Base-by-base conservation (phyloP, 1,140 invertebrate species). In the Tetraneura akinire region DNA sequence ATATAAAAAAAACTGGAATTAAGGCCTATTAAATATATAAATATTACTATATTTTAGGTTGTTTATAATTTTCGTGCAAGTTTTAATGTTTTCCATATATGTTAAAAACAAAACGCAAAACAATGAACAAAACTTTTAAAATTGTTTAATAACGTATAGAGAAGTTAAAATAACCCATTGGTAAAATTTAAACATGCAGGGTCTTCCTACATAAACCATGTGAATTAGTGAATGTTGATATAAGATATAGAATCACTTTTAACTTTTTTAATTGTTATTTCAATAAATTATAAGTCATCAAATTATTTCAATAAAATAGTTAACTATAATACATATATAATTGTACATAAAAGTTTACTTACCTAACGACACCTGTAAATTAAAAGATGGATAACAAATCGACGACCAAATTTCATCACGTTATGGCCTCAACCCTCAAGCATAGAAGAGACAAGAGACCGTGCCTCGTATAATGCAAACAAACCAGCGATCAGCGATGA, bases 401-500 rank as follows among this genome's bases (percentile, higher is more conserved):
- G 14, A 4, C n/a, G 16, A 9, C n/a, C n/a, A 37, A 5, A 13
- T 14, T 51, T 42, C 23, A 42, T 10, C 9, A 21, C 16, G 45
- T 18, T 18, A 26, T 18, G 47, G 16, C 3, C 68, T 71, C 45
- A 51, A n/a, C n/a, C n/a, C n/a, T n/a, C n/a, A n/a, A n/a, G n/a
- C n/a, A n/a, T n/a, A n/a, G n/a, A n/a, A n/a, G n/a, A n/a, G n/a
- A 26, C 49, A 71, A 29, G 68, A 71, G 47, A 71, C 23, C 68
- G 45, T 18, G 37, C 32, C 64, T 66, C 64, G 64, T 42, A 32
- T 66, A n/a, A 42, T 3, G 18, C n/a, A n/a, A 21, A 42, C 21
- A 4, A 8, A 37, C 8, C 32, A 8, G 32, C 32, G 32, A 4
- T n/a, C 4, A 53, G 51, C 51, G 64, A 42, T 66, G n/a, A n/a